A percentile compares a stretch with the other conserved stretches of the same genome.
Conservation (phyloP, 1,140 invertebrate genomes). For the Lasioglossum albipes region DNA sequence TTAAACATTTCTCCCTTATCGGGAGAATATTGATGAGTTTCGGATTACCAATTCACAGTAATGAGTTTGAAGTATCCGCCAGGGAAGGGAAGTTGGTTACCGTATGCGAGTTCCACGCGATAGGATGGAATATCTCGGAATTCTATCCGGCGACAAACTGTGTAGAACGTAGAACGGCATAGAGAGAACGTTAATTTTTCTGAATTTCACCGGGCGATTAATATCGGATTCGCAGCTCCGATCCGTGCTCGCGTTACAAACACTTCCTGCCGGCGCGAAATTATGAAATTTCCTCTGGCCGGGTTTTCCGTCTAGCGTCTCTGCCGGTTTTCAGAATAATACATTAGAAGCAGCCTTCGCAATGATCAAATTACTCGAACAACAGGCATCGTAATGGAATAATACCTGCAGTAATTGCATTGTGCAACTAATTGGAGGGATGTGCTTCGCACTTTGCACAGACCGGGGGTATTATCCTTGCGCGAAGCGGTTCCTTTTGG, state of each 20-base stretch:
- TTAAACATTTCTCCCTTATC: too few relatives aligned
- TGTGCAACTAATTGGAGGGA: constrained; percentile 48
- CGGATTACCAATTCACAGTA: too few relatives aligned
- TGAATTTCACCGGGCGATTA: too few relatives aligned
- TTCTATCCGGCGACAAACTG: too few relatives aligned
- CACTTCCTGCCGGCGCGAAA: neutral
- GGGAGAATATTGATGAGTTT: too few relatives aligned
- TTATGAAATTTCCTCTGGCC: neutral
- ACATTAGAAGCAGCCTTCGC: constrained; percentile 19
- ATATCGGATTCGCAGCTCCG: neutral
- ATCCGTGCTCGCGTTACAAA: neutral
- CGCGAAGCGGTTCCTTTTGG: constrained; percentile 20
- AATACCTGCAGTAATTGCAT: constrained; percentile 44
- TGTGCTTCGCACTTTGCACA: constrained; percentile 36
- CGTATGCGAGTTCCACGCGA: too few relatives aligned
- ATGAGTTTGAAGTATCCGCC: too few relatives aligned
- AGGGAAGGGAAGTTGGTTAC: too few relatives aligned
- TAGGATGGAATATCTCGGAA: too few relatives aligned
- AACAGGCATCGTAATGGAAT: constrained; percentile 49
- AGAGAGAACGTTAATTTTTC: too few relatives aligned
- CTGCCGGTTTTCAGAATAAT: constrained; percentile 23
- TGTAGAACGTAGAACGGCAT: too few relatives aligned
- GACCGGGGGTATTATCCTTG: constrained; percentile 42
- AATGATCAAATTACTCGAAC: constrained; percentile 48
- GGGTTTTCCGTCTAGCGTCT: neutral